phyloP scores from a whole-genome alignment of 2,888 invertebrate species.

The Drosophila stalkeri region DNA sequence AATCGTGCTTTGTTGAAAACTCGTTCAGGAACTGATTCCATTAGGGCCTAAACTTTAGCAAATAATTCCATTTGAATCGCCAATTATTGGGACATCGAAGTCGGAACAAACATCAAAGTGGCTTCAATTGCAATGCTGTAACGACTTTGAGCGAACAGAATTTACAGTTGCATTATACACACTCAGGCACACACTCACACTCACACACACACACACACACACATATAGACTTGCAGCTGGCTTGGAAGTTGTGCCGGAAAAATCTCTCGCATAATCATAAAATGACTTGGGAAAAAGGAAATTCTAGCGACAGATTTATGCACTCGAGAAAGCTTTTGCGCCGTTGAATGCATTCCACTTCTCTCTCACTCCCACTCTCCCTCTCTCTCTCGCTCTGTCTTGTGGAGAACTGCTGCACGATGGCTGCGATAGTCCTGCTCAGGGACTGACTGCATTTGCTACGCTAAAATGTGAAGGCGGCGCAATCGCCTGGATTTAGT shows the following conservation, averaged over 20 bases:
- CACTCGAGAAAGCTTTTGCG: constrained; percentile 76
- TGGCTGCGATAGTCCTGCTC: constrained; percentile 23
- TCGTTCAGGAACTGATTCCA: constrained; percentile 21
- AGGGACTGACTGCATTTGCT: constrained; percentile 47
- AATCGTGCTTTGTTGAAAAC: neutral
- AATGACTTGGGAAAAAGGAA: constrained; percentile 75
- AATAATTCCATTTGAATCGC: constrained; percentile 42
- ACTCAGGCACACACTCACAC: constrained; percentile 23
- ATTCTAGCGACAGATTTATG: constrained; percentile 76
- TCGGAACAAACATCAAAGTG: constrained; percentile 71
- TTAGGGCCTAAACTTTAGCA: constrained; percentile 29
- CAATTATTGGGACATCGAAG: constrained; percentile 67
- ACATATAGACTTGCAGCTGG: constrained; percentile 24
- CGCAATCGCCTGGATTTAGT: constrained; percentile 80
- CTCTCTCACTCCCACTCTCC: neutral
- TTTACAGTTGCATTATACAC: constrained; percentile 74
- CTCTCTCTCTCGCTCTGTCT: neutral
- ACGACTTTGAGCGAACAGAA: constrained; percentile 61
- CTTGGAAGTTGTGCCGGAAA: constrained; percentile 71
- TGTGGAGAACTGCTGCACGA: constrained; percentile 23
- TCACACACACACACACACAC: constrained; percentile 13
- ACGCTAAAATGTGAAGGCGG: constrained; percentile 76
- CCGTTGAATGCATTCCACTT: constrained; percentile 50
- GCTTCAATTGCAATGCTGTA: constrained; percentile 62
- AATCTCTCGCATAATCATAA: constrained; percentile 80